Evolutionary conservation across 2,113 vertebrate species (phyloP).

Genomic region (Myrmecobius fasciatus): DNA sequence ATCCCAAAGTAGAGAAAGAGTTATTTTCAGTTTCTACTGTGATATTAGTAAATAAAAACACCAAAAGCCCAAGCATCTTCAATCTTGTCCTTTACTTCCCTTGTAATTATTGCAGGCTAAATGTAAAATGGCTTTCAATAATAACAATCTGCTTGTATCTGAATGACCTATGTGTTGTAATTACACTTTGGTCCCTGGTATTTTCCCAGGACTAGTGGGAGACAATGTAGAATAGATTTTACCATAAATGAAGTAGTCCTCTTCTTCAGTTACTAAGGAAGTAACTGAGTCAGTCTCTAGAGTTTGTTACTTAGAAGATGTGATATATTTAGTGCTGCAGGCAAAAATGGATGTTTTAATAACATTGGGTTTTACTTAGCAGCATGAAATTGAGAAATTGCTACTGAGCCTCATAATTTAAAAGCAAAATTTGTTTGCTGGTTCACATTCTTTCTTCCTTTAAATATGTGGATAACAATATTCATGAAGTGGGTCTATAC

Average conservation of each 20-base stretch:
- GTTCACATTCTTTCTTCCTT: not conserved
- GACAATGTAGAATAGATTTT: constrained; percentile 62
- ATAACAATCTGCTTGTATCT: constrained; percentile 48
- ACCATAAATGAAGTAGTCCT: constrained; percentile 57
- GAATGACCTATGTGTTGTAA: not conserved
- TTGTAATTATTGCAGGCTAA: constrained; percentile 19
- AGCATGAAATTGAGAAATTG: not conserved
- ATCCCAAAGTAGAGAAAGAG: not conserved
- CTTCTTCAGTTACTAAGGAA: constrained; percentile 67
- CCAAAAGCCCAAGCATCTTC: constrained; percentile 29
- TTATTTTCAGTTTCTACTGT: not conserved
- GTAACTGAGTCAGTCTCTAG: constrained; percentile 70
- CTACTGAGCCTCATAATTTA: constrained; percentile 10
- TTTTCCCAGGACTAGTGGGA: constrained; percentile 62
- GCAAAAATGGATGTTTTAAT: constrained; percentile 54
- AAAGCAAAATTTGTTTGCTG: not conserved
- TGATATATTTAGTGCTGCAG: constrained; percentile 60
- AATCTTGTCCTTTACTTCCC: not conserved
- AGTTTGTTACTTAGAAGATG: constrained; percentile 63
- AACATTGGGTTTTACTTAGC: constrained; percentile 32
- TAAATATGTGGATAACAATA: not conserved
- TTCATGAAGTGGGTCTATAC: not conserved
- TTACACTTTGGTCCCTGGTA: not conserved
- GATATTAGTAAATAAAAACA: constrained; percentile 21
- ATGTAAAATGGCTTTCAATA: constrained; percentile 52